phyloP scores from a whole-genome alignment of 2,113 vertebrate species.

The Forbesichthys papilliferus region DNA sequence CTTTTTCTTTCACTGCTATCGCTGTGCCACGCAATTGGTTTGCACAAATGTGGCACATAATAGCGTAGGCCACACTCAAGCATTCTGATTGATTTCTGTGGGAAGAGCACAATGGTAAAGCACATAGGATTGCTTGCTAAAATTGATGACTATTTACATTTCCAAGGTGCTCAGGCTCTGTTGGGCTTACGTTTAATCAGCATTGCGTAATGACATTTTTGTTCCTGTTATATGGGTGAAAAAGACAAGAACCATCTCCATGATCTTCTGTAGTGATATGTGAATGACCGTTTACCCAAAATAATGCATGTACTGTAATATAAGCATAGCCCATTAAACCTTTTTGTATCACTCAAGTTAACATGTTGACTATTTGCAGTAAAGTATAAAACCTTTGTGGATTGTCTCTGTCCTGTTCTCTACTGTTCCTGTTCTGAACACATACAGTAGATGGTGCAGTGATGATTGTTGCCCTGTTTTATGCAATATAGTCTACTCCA shows the following conservation, averaged over 20 bases:
- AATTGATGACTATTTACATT: too few species aligned
- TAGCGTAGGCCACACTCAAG: conserved; percentile 34
- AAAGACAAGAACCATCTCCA: neutral
- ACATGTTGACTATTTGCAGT: too few species aligned
- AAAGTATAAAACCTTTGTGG: too few species aligned
- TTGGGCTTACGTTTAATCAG: too few species aligned
- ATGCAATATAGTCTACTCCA: too few species aligned
- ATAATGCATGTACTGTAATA: too few species aligned
- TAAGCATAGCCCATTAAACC: conserved; percentile 10
- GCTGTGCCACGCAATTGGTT: conserved; percentile 31
- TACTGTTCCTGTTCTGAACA: too few species aligned
- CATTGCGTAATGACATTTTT: neutral
- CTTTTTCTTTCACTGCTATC: conserved; percentile 51
- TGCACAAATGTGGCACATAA: conserved; percentile 33
- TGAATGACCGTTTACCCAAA: neutral
- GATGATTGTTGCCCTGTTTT: too few species aligned
- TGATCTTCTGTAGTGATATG: neutral
- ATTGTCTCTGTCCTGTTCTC: too few species aligned
- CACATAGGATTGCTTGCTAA: neutral
- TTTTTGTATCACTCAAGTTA: neutral
- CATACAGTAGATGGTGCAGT: too few species aligned
- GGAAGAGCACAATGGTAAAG: conserved; percentile 35
- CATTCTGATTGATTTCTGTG: conserved; percentile 45
- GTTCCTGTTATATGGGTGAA: neutral
- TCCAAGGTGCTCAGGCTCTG: too few species aligned